Conservation (phyloP, 1,140 invertebrate genomes). For the Achatina immaculata region DNA sequence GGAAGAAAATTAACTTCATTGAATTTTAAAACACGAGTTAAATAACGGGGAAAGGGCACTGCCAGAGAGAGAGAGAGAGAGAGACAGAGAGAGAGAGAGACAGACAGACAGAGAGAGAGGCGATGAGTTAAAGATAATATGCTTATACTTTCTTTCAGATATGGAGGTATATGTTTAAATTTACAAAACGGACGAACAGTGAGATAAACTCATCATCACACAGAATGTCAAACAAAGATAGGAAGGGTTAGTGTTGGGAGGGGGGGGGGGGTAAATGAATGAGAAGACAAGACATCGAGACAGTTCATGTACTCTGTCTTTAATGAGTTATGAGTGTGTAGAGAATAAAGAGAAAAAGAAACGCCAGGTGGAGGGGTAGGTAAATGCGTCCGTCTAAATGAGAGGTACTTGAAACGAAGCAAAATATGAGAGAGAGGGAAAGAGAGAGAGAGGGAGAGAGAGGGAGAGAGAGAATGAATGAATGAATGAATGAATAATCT, state of each 20-base stretch:
- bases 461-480: too few relatives aligned
- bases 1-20: neutral
- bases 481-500: too few relatives aligned
- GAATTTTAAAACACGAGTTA: neutral
- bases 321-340: too few relatives aligned
- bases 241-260: neutral
- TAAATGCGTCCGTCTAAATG: constrained; percentile 1
- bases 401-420: too few relatives aligned
- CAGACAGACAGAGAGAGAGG: neutral
- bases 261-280: too few relatives aligned
- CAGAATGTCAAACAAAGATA: neutral
- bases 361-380: constrained; percentile 22
- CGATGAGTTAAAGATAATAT: neutral
- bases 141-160: too few relatives aligned
- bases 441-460: constrained; percentile 26
- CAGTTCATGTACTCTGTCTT: too few relatives aligned
- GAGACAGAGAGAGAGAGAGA: neutral
- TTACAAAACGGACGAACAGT: neutral
- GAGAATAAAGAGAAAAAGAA: too few relatives aligned
- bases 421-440: constrained; percentile 18
- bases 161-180: too few relatives aligned
- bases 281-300: too few relatives aligned
- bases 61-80: neutral
- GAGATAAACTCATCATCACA: neutral
- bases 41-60: neutral